Percentiles rank a stretch among this genome's conserved stretches.
phyloP scores from a whole-genome alignment of 2,113 vertebrate species.

The Prionailurus bengalensis region DNA sequence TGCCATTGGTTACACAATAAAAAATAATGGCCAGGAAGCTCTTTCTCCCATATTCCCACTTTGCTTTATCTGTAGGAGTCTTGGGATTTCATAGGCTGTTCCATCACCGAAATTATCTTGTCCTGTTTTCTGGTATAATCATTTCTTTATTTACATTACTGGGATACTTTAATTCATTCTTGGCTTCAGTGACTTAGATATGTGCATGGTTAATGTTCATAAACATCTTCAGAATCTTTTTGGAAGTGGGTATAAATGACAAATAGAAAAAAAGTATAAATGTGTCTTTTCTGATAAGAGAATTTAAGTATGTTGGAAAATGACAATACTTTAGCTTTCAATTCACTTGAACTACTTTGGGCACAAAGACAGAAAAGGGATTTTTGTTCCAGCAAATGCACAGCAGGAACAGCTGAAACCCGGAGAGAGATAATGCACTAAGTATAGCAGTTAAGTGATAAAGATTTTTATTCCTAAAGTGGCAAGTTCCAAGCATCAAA shows the following conservation, averaged over 20 bases:
- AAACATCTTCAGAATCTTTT: conserved; percentile 10
- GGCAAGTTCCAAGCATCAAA: conserved; percentile 37
- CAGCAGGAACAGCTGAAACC: conserved; percentile 48
- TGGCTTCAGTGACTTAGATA: neutral
- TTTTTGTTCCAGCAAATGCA: conserved; percentile 66
- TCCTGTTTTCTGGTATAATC: conserved; percentile 4
- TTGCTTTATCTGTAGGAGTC: neutral
- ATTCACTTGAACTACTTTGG: conserved; percentile 27
- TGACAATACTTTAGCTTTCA: conserved; percentile 26
- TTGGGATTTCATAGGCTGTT: neutral
- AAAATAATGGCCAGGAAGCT: neutral
- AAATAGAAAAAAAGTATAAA: neutral
- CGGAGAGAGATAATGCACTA: conserved; percentile 63
- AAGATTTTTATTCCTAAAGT: conserved; percentile 67
- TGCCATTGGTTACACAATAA: neutral
- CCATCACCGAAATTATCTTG: neutral
- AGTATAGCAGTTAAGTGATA: conserved; percentile 69
- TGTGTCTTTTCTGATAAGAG: conserved; percentile 44
- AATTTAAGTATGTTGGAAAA: conserved; percentile 29
- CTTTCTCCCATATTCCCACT: neutral
- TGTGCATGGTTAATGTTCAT: neutral
- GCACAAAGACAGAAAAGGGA: conserved; percentile 60
- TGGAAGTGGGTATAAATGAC: neutral
- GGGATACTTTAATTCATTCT: neutral
- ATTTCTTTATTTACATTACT: neutral